Percentiles rank a stretch among this genome's conserved stretches.
Evolutionary conservation across 2,797 vertebrate genomes (phyloP).

Genomic region (Karalla daura): DNA sequence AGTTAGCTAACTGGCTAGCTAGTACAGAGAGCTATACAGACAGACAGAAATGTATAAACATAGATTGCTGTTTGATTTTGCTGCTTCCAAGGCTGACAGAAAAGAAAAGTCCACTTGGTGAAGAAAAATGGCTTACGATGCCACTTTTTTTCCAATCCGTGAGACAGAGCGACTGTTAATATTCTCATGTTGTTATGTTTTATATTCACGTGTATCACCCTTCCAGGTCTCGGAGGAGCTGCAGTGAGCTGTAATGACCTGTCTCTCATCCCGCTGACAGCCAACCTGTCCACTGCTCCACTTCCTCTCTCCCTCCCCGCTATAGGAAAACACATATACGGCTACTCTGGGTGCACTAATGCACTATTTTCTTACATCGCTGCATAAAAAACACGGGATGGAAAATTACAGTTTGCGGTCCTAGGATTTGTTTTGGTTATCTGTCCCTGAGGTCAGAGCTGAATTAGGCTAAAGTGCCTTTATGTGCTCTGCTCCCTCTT

Average conservation of each 20-base stretch:
- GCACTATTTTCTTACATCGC: constrained; percentile 23
- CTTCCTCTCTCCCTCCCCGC: background rate
- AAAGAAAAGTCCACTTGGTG: constrained; percentile 24
- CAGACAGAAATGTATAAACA: too few species aligned
- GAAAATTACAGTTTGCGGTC: constrained; percentile 35
- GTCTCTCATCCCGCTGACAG: constrained; percentile 52
- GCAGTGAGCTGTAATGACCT: constrained; percentile 20
- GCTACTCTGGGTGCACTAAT: constrained; percentile 6
- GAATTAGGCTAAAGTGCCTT: constrained; percentile 53
- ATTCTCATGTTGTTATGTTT: constrained; percentile 22
- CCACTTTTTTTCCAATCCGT: constrained; percentile 2
- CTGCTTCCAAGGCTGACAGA: constrained; percentile 26
- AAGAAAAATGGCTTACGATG: constrained; percentile 31
- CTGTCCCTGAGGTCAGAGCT: constrained; percentile 55
- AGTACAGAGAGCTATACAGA: too few species aligned
- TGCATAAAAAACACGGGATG: constrained; percentile 2
- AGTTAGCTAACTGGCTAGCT: too few species aligned
- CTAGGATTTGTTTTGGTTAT: constrained; percentile 49
- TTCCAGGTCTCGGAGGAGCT: background rate
- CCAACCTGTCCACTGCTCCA: background rate
- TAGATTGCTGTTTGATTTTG: constrained; percentile 34
- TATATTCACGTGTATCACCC: constrained; percentile 3
- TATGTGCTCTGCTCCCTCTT: constrained; percentile 46
- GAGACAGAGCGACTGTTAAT: constrained; percentile 13
- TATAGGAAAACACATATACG: constrained; percentile 3